Base-by-base conservation (phyloP, 1,140 invertebrate genomes). In the Metopolophium dirhodum region DNA sequence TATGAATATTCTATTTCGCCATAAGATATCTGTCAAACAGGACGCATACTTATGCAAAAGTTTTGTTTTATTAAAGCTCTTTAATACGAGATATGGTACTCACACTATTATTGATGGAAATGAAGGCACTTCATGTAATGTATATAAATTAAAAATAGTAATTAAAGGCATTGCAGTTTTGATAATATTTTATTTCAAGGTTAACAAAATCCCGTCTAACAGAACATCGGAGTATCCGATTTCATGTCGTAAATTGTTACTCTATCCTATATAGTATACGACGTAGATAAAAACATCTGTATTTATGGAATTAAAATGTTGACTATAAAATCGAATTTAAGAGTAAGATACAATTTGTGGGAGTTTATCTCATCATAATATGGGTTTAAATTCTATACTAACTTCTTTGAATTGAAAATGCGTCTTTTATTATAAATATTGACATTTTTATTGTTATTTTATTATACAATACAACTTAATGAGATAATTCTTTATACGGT, bases 281-380 rank as follows among this genome's bases (percentile, higher is more conserved):
- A n/a, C n/a, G 7, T 20, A n/a, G 30, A n/a, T 77, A 18, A n/a
- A 77, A 77, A 77, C 61, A n/a, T 77, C 30, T 35, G n/a, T 30
- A 68, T 68, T 68, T 68, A n/a, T 68, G 61, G 61, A n/a, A 77
- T 77, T 77, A 77, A 77, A 77, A 77, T 77, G n/a, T 77, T n/a
- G 61, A 77, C 61, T 7, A 77, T 77, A 77, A 77, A 77, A 77
- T 77, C 23, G 61, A 77, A 77, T 77, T 77, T 77, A n/a, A 77
- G 61, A 35, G 61, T 35, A n/a, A 77, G n/a, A 68, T n/a, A 68
- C 30, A 77, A 77, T 77, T 35, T 77, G 61, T n/a, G 14, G 4
- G 61, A 77, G 61, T 14, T 77, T n/a, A 18, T 77, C 3, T n/a
- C 30, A 30, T n/a, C 61, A 68, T 68, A n/a, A n/a, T 68, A 68